A percentile compares a stretch with the other conserved stretches of the same genome.
These are phyloP conservation scores for Cynopterus brachyotis DNA, from an alignment of 2,113 vertebrate genomes.

Conservation along the genomic window DNA sequence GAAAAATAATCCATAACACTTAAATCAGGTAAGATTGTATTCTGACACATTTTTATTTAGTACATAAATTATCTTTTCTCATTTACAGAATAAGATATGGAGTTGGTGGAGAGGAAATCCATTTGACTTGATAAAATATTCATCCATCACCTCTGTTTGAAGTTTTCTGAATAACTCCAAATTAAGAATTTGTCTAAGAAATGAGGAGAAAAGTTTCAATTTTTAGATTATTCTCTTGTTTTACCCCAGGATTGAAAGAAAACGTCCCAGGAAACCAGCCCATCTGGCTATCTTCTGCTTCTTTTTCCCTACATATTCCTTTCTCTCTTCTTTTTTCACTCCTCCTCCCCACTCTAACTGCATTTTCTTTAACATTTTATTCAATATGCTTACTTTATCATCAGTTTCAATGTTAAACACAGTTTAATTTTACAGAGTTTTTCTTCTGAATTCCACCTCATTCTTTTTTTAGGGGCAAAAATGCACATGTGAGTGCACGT, in stretches of 20 bases:
- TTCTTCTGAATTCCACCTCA: neutral
- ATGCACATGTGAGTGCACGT: too few relatives aligned
- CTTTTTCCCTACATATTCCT: neutral
- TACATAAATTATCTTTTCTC: slow-evolving; percentile 26
- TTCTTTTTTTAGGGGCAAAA: neutral
- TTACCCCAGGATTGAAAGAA: neutral
- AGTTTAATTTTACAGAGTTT: neutral
- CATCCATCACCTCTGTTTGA: neutral
- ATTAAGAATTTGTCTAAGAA: neutral
- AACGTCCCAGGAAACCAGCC: neutral
- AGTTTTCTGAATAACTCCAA: neutral
- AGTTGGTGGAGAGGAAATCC: neutral
- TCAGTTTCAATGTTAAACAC: neutral
- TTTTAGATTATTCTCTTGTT: neutral
- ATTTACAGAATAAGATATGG: neutral
- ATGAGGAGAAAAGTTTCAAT: neutral
- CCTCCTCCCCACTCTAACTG: neutral
- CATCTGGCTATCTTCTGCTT: neutral
- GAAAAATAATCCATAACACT: slow-evolving; percentile 9
- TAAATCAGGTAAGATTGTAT: slow-evolving; percentile 20
- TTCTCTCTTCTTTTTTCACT: neutral
- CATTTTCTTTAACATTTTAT: neutral
- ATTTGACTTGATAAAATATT: slow-evolving; percentile 42
- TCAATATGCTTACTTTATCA: neutral
- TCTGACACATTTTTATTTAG: slow-evolving; percentile 30